These are phyloP conservation scores for Balanococcus diminutus DNA, from an alignment of 2,888 invertebrate genomes.

Conservation along the genomic window DNA sequence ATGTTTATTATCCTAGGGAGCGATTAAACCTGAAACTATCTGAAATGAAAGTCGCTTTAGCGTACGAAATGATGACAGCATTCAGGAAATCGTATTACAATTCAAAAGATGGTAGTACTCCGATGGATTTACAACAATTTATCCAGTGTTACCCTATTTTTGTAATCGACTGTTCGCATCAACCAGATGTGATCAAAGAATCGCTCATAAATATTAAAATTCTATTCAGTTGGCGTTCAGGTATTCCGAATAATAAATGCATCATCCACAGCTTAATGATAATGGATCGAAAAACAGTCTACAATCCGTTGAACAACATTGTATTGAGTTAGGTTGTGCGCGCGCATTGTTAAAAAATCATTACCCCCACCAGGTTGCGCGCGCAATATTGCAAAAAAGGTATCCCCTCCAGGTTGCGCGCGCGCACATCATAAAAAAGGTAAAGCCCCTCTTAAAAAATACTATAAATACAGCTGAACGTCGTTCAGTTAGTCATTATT, in stretches of 20 bases:
- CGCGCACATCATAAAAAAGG: no score
- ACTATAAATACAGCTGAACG: no score
- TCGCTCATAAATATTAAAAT: not conserved
- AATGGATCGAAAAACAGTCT: not conserved
- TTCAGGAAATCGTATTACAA: not conserved
- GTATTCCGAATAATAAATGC: not conserved
- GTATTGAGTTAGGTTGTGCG: no score
- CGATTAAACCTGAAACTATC: not conserved
- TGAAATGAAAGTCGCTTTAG: not conserved
- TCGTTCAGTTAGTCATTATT: no score
- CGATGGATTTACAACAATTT: not conserved
- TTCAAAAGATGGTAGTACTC: not conserved
- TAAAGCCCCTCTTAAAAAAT: no score
- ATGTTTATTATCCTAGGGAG: not conserved
- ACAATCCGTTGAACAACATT: not conserved
- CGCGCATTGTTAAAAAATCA: no score
- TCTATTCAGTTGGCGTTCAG: not conserved
- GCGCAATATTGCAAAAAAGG: no score
- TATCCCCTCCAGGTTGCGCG: no score
- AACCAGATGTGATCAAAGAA: no score
- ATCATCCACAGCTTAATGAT: not conserved
- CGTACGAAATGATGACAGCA: not conserved
- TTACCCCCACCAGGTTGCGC: no score
- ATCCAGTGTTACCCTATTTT: no score
- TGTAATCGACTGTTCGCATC: no score